Base-by-base conservation (phyloP, 1,140 invertebrate species). In the Brachionus angularis region DNA sequence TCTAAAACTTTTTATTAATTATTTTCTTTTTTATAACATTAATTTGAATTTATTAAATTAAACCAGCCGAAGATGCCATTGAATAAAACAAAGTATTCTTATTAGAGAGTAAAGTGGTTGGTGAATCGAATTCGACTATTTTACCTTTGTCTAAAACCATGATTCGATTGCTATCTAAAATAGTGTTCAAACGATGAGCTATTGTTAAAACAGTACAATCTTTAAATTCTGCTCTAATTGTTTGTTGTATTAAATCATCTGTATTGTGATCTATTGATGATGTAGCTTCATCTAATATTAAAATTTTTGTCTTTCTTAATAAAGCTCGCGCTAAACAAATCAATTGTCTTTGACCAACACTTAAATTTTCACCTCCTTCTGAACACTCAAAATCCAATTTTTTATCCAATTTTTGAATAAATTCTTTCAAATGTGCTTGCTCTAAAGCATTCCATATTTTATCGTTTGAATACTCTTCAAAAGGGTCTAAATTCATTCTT, bases 81-180 rank as follows among this genome's bases (percentile, higher is more conserved):
- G 67, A 71, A 55, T 52, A 72, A 55, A 93, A 90, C 73, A 88
- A 79, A 0, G 89, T 89, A 33, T 83, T 75, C 5, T 81, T 78
- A 49, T 84, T 82, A 27, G 81, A 75, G 8, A 90, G 82, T 42
- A 94, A 83, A 62, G 85, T 82, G 73, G 86, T 82, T 0, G 91
- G 91, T 46, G 86, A 83, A 69, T 90, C 89, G 76, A 91, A 88
- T 80, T 95, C 91, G 14, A 87, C 85, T 25, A 91, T 83, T 47
- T 81, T 79, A 0, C 91, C 91, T 53, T 84, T 84, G 44, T 91
- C 88, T 71, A 94, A 79, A 8, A 93, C 89, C 67, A 91, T 78
- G 33, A 90, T 84, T 76, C 86, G 55, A 21, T 33, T 71, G 25
- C 70, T 71, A 25, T 84, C 82, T 76, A 84, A 78, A 33, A 84